Conservation (phyloP, 2,113 vertebrate genomes). For the Gavialis gangeticus region DNA sequence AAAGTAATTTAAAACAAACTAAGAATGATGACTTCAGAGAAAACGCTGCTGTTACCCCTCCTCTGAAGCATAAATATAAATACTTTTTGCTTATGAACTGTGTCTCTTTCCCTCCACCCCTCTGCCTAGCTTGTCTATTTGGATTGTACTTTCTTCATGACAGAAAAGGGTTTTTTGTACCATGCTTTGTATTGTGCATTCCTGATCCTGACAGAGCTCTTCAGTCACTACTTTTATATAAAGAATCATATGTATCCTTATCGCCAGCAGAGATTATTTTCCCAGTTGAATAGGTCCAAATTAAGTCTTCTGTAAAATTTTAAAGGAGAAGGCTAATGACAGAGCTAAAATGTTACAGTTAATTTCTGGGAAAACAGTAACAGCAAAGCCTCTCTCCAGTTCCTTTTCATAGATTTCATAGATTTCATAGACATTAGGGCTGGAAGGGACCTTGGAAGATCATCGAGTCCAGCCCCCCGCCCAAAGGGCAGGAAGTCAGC, state of each 20-base stretch:
- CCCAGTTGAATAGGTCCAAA: neutral
- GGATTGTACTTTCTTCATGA: neutral
- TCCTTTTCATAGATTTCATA: neutral
- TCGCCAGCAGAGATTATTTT: neutral
- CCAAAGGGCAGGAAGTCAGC: too few relatives aligned
- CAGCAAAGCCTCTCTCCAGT: neutral
- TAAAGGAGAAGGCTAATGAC: neutral
- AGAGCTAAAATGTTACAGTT: neutral
- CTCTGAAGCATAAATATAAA: neutral
- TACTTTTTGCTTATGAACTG: neutral
- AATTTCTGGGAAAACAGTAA: neutral
- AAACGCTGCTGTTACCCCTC: neutral
- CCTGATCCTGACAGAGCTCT: neutral
- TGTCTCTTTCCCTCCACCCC: neutral
- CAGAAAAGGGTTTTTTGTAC: neutral
- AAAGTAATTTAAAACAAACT: neutral
- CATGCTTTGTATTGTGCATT: neutral
- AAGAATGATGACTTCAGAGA: neutral
- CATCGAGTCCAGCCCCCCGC: too few relatives aligned
- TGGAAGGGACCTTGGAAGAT: too few relatives aligned
- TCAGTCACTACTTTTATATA: neutral
- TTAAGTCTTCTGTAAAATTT: slow-evolving; percentile 3
- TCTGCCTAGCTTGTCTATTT: neutral
- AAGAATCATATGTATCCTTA: neutral
- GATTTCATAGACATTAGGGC: too few relatives aligned